Percentiles rank a stretch among this genome's conserved stretches.
Evolutionary conservation across 2,888 invertebrate species (phyloP).

Genomic region (Ypsolopha scabrella): DNA sequence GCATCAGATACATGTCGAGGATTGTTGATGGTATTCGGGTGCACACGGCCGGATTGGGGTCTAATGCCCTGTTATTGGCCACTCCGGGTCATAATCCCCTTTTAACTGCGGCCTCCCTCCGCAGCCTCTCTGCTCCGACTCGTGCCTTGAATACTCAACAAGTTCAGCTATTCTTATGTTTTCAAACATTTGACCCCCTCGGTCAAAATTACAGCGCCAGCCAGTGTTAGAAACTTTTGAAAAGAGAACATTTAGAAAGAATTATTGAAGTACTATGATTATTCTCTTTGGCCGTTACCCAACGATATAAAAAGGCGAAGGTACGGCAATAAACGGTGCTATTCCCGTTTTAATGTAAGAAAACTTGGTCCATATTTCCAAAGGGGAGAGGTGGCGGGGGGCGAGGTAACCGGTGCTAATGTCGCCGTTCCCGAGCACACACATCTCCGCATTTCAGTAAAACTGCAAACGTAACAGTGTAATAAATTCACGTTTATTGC

Average conservation of each 20-base stretch:
- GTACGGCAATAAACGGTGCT: neutral
- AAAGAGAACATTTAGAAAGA: neutral
- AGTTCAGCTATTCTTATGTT: slow-evolving; percentile 28
- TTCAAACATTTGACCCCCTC: slow-evolving; percentile 52
- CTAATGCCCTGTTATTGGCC: slow-evolving; percentile 50
- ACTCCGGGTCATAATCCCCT: slow-evolving; percentile 60
- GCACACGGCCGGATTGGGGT: neutral
- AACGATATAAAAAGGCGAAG: no score
- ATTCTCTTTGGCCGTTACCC: no score
- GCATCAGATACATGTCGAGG: neutral
- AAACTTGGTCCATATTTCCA: neutral
- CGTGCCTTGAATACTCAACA: slow-evolving; percentile 50
- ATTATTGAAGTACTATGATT: neutral
- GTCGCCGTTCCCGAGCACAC: slow-evolving; percentile 32
- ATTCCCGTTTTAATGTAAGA: neutral
- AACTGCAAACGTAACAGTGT: slow-evolving; percentile 61
- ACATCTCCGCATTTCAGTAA: slow-evolving; percentile 60
- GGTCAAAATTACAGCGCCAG: neutral
- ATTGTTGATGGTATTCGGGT: neutral
- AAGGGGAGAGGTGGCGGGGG: slow-evolving; percentile 12
- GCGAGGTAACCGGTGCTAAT: slow-evolving; percentile 39
- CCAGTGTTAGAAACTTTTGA: neutral
- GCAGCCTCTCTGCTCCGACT: slow-evolving; percentile 26
- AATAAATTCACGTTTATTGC: slow-evolving; percentile 67
- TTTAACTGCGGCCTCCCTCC: slow-evolving; percentile 46